A percentile compares a stretch with the other conserved stretches of the same genome.
Evolutionary conservation across 2,797 vertebrate genomes (phyloP).

Genomic region (Basileuterus tristriatus): DNA sequence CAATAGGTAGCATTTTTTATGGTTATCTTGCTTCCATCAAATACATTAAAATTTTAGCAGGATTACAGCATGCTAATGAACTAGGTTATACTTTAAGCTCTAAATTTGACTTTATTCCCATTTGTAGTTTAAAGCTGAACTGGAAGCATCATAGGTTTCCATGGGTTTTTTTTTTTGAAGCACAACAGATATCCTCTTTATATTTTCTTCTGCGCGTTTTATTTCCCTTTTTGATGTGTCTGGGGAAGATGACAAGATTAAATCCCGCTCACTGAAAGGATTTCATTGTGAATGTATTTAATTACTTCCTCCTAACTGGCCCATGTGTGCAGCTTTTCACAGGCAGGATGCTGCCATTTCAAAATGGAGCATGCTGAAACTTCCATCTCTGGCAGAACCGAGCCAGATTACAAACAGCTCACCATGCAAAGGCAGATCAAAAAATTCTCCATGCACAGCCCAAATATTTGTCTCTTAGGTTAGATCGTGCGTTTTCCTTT

Average conservation of each 20-base stretch:
- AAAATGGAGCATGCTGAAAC: not conserved
- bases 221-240: conserved; percentile 1
- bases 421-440: not conserved
- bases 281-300: conserved; percentile 23
- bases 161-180: not conserved
- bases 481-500: conserved; percentile 18
- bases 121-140: not conserved
- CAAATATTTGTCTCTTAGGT: conserved; percentile 9
- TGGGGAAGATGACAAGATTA: conserved; percentile 25
- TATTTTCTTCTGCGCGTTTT: not conserved
- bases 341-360: not conserved
- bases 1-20: not conserved
- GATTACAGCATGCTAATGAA: not conserved
- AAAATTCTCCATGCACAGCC: not conserved
- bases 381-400: not conserved
- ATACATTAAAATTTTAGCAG: not conserved
- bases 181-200: not conserved
- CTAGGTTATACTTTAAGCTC: not conserved
- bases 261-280: not conserved
- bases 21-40: not conserved
- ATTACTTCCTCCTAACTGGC: conserved; percentile 32
- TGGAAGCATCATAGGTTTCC: not conserved
- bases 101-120: not conserved
- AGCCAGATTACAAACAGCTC: not conserved
- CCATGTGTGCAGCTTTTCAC: not conserved